Conservation (phyloP, 2,113 vertebrate genomes). For the Mobula hypostoma region DNA sequence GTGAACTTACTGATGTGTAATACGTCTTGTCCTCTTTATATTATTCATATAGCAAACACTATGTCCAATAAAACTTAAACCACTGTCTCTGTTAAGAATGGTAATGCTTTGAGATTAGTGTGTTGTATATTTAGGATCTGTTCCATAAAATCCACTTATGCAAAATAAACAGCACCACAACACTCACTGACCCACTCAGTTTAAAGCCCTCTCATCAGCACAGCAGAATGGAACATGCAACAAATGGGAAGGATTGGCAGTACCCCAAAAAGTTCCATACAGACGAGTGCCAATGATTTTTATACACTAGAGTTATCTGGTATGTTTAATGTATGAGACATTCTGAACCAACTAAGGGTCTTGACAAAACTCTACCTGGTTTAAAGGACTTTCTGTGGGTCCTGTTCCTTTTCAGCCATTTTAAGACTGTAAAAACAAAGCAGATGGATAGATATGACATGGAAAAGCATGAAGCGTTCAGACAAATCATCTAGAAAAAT, state of each 20-base stretch:
- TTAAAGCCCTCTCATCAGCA: background rate
- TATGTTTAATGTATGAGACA: background rate
- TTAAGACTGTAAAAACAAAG: slow-evolving; percentile 9
- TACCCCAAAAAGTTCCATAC: background rate
- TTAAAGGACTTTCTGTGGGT: background rate
- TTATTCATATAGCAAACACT: background rate
- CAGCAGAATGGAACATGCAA: background rate
- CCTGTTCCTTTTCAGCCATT: slow-evolving; percentile 8
- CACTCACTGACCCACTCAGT: background rate
- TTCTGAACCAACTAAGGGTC: background rate
- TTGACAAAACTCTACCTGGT: background rate
- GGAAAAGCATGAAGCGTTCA: background rate
- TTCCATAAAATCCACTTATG: background rate
- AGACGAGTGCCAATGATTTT: background rate
- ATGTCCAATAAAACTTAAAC: background rate
- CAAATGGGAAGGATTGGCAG: background rate
- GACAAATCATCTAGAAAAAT: background rate
- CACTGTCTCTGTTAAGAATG: background rate
- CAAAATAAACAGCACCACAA: background rate
- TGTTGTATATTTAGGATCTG: background rate
- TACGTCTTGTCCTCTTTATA: background rate
- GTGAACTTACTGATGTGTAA: background rate
- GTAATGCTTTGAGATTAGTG: background rate
- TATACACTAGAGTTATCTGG: background rate
- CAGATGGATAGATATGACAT: slow-evolving; percentile 6